Base-by-base conservation (phyloP, 1,140 invertebrate species). In the Gonioctena quinquepunctata region DNA sequence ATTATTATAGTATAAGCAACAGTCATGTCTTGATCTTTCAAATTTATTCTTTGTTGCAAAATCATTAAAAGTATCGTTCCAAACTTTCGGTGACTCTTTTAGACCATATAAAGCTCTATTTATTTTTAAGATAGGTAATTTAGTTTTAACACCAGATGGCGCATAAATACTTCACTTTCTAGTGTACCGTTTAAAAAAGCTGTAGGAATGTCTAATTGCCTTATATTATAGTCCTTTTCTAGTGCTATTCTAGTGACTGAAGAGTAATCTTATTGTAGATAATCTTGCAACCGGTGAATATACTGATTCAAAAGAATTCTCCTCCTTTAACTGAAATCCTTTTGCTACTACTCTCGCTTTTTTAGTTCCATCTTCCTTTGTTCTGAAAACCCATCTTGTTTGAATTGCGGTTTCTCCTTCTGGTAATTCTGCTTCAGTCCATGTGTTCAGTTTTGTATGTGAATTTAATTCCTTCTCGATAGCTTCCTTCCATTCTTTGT, bases 41-140 rank as follows among this genome's bases (percentile, higher is more conserved):
- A 66, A 66, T 5, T 66, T 57, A 50, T 66, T 66, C 23, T 66
- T 68, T n/a, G 4, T 21, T 42, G 33, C 66, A 68, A 68, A 68
- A 23, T 68, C 25, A 68, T n/a, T 68, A 23, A 68, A 68, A n/a
- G 27, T 68, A 22, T 68, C 66, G 25, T 68, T 68, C 66, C 66
- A 68, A 16, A 68, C 54, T 49, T 61, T 68, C 19, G 66, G 66
- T 25, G 66, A 60, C n/a, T 68, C 57, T 49, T 48, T 49, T 49
- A 59, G n/a, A 11, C 66, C 66, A 50, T 68, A 68, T 21, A 68
- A 50, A 48, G 66, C 66, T n/a, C 66, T 13, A 23, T 61, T 68
- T 25, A 68, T 18, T 61, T 68, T 68, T 16, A 68, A 27, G 13
- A 57, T 16, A 7, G 13, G 1, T 21, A 3, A 25, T 7, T 66